Conservation (phyloP, 2,797 vertebrate species). For the Cuculus canorus region DNA sequence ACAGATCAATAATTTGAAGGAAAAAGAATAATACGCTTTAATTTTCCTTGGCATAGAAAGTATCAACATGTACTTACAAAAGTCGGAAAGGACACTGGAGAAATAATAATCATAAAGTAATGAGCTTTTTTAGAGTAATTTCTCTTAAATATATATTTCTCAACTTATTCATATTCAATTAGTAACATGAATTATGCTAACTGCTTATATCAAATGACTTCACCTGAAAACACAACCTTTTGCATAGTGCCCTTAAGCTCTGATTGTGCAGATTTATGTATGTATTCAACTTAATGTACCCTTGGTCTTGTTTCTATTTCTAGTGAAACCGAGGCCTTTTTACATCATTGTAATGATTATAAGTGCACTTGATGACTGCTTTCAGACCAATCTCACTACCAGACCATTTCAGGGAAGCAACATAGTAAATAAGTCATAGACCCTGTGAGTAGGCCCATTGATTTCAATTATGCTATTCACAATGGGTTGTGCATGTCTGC, state of each 20-base stretch:
- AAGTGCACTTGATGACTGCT: not conserved
- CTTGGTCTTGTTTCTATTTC: not conserved
- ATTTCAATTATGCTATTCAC: not conserved
- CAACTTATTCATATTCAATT: not conserved
- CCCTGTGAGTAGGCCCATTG: not conserved
- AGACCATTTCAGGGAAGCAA: not conserved
- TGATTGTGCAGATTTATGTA: not conserved
- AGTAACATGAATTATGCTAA: not conserved
- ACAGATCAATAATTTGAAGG: not conserved
- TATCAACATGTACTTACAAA: not conserved
- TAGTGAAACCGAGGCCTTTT: not conserved
- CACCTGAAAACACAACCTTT: not conserved
- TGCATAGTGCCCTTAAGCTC: not conserved
- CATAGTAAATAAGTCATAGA: not conserved
- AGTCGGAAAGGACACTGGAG: not conserved
- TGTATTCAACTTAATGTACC: not conserved
- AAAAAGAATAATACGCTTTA: not conserved
- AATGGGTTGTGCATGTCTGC: not conserved
- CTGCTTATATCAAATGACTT: not conserved
- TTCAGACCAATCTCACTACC: not conserved
- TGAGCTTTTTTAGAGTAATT: not conserved
- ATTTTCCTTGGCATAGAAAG: not conserved
- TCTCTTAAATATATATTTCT: not conserved
- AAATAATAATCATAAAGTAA: not conserved
- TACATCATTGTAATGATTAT: not conserved